Evolutionary conservation across 2,888 invertebrate species (phyloP), one percentile per base, ranked within the genome.

Genomic region (Drosophila macrospina): DNA sequence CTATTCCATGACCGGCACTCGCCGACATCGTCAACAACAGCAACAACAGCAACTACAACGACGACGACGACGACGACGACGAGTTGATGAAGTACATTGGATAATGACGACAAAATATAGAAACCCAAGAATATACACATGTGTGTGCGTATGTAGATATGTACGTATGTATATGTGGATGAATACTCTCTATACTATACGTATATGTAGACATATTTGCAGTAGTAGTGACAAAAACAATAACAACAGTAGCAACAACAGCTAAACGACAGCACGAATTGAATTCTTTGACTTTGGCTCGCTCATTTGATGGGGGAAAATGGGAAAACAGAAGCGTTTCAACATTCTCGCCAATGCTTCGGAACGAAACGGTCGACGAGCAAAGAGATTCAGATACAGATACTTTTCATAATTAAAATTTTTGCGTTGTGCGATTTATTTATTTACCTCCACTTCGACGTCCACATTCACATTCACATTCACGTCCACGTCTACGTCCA

Each of bases 81-180:
- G 66, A 72, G 48, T 76, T 83, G 84, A 86, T 88, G 84, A 83
- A 80, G 88, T 74, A 86, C 78, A 83, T 83, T 86, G 83, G 74
- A 86, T 82, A 83, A 88, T 83, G 83, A 83, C 80, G 86, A 80
- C 69, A 75, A 67, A 63, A 74, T 64, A 77, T 41, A 65, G 65
- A 37, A 62, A 50, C 11, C 8, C 41, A 47, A 45, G 50, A 51
- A 30, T 45, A 59, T 30, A 52, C 1, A 30, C 7, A 45, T n/a
- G 45, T 37, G 11, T 36, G n/a, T 39, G 3, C 20, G 3, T 20
- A n/a, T 7, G 4, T 24, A 13, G 13, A 15, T 47, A 8, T 34
- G 37, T 39, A 42, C 10, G 20, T 50, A 37, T 55, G 16, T 55
- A 42, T 42, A 7, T 36, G n/a, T 41, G 48, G 60, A 51, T 51